phyloP scores from a whole-genome alignment of 2,113 vertebrate genomes.

The Hyla sarda region DNA sequence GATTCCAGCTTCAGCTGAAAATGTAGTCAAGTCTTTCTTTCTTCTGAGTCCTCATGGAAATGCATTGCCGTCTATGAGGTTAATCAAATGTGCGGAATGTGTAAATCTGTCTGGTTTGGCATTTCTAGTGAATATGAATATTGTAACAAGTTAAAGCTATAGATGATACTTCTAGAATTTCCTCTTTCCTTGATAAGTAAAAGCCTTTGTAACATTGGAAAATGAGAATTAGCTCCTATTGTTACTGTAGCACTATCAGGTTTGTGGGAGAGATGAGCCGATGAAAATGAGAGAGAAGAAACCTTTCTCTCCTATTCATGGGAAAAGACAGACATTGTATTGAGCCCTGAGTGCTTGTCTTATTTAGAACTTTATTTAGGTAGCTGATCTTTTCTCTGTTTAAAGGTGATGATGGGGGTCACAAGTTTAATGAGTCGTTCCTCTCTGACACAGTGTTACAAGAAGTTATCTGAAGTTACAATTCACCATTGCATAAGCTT shows the following conservation, averaged over 20 bases:
- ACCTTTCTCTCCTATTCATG: conserved; percentile 40
- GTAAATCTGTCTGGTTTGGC: neutral
- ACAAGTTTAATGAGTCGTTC: conserved; percentile 52
- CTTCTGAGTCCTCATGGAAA: too few relatives aligned
- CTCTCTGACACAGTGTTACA: conserved; percentile 14
- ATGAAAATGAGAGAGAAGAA: conserved; percentile 45
- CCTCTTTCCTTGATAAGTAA: neutral
- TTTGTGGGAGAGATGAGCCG: conserved; percentile 46
- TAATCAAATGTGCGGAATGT: too few relatives aligned
- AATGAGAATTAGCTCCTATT: conserved; percentile 25
- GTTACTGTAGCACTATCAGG: conserved; percentile 44
- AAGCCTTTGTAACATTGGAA: conserved; percentile 4
- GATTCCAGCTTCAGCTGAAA: too few relatives aligned
- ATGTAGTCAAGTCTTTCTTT: too few relatives aligned
- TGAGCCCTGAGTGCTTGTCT: conserved; percentile 11
- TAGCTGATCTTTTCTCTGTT: conserved; percentile 11
- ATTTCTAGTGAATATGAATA: neutral
- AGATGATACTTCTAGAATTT: conserved; percentile 28
- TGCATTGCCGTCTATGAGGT: too few relatives aligned
- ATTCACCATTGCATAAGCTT: neutral
- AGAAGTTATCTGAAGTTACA: conserved; percentile 21
- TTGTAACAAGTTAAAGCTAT: conserved; percentile 2
- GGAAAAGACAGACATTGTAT: conserved; percentile 23
- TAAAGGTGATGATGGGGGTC: conserved; percentile 44
- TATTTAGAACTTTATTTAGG: conserved; percentile 44